A percentile compares a stretch with the other conserved stretches of the same genome.
phyloP scores from a whole-genome alignment of 1,140 invertebrate genomes.

The Drosophila biarmipes region DNA sequence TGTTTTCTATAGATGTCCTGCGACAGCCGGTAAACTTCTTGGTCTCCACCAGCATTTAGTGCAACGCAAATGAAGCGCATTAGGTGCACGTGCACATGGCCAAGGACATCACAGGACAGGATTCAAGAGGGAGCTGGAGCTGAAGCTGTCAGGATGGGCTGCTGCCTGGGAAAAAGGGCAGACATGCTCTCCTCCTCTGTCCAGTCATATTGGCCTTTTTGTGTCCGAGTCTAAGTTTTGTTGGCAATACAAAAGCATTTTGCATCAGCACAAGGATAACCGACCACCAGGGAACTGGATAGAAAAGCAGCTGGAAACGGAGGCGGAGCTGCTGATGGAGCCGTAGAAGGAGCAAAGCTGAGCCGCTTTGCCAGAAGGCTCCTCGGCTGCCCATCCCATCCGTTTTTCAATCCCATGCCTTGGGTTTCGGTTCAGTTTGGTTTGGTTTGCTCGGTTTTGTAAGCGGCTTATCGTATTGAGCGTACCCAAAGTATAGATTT shows the following conservation, averaged over 20 bases:
- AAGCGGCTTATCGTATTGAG: slow-evolving; percentile 81
- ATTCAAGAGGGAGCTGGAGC: slow-evolving; percentile 20
- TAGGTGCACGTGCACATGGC: slow-evolving; percentile 65
- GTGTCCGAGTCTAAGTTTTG: slow-evolving; percentile 56
- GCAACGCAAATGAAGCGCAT: slow-evolving; percentile 81
- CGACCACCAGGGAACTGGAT: slow-evolving; percentile 47
- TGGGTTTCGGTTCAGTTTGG: slow-evolving; percentile 28
- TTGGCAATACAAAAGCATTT: slow-evolving; percentile 82
- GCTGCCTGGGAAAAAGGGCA: slow-evolving; percentile 12
- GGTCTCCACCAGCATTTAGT: slow-evolving; percentile 60
- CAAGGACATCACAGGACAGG: slow-evolving; percentile 6
- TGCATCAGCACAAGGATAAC: slow-evolving; percentile 66
- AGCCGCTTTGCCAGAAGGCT: slow-evolving; percentile 46
- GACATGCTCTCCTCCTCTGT: slow-evolving; percentile 14
- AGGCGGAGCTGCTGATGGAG: neutral
- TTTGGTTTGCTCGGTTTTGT: slow-evolving; percentile 58
- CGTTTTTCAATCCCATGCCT: slow-evolving; percentile 37
- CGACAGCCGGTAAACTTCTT: slow-evolving; percentile 15
- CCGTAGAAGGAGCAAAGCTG: slow-evolving; percentile 30
- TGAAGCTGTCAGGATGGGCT: slow-evolving; percentile 1
- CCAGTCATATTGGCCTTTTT: slow-evolving; percentile 36
- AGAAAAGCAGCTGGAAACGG: slow-evolving; percentile 23
- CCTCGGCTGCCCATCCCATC: neutral
- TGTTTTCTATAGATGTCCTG: slow-evolving; percentile 29
- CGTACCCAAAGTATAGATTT: slow-evolving; percentile 78